phyloP scores from a whole-genome alignment of 1,140 invertebrate genomes.

The Lepidurus arcticus region DNA sequence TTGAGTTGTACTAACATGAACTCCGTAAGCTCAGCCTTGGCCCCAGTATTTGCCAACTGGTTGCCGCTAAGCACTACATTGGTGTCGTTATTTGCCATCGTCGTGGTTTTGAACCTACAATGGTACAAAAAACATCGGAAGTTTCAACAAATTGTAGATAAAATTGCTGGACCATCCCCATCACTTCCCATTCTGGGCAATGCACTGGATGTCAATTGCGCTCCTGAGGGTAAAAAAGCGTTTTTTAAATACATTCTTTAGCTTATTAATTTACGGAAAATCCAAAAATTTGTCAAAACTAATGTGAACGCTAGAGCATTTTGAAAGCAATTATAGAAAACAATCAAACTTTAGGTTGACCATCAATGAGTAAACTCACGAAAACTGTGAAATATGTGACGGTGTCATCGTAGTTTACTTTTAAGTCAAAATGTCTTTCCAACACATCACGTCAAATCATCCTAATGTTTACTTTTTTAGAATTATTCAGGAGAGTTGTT shows the following conservation, averaged over 20 bases:
- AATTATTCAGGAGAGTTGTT: background rate
- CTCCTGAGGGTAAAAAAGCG: background rate
- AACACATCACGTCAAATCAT: too few species aligned
- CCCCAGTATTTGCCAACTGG: background rate
- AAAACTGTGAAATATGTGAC: too few species aligned
- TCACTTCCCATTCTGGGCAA: slow-evolving; percentile 54
- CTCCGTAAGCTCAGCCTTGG: background rate
- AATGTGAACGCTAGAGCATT: too few species aligned
- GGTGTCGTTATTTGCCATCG: background rate
- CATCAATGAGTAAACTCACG: too few species aligned
- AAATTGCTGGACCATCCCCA: slow-evolving; percentile 51
- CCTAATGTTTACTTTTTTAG: background rate
- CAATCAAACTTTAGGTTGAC: too few species aligned
- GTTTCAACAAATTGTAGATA: slow-evolving; percentile 33
- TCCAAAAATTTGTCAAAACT: too few species aligned
- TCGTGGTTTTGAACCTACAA: background rate
- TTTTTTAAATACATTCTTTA: too few species aligned
- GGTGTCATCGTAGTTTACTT: too few species aligned
- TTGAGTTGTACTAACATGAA: too few species aligned
- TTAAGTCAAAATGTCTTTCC: too few species aligned
- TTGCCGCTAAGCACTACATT: background rate
- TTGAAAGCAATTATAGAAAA: too few species aligned
- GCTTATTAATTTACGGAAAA: too few species aligned
- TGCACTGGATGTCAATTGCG: slow-evolving; percentile 43
- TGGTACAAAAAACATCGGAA: slow-evolving; percentile 16